Evolutionary conservation across 2,113 vertebrate genomes (phyloP), one percentile per base, ranked within the genome.

Genomic region (Apteryx mantelli): DNA sequence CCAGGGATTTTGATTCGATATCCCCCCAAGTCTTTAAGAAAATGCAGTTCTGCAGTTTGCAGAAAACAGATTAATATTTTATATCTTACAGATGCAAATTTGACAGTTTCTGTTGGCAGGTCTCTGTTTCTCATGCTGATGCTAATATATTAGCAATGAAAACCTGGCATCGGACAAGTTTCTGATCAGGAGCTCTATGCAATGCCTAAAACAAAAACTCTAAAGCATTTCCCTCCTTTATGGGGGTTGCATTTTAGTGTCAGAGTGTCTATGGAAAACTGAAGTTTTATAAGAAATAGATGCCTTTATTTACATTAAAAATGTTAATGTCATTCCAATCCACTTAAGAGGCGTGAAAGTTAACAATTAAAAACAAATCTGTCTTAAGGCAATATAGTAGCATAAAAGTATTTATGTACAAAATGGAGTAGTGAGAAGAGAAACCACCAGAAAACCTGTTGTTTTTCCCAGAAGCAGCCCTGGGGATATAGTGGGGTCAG

Each of bases 1-100:
- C 81, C 82, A 89, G 68, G 82, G 71, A 22, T 81, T 82, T 61
- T 61, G 80, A 36, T 68, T 34, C 83, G 53, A 73, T 44, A 42
- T 40, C 38, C 25, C 73, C 68, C 55, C 82, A 55, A 21, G 70
- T 50, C 52, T 86, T 93, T 53, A 68, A 63, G 55, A 36, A 90
- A 75, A 82, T 32, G 32, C 19, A 50, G 48, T 78, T 86, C 77
- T 40, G 50, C 71, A 38, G 36, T 38, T 38, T 38, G 81, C 44
- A 82, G 80, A 75, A 78, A 14, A 14, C 38, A 83, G 82, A 86
- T 88, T 36, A 93, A 85, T 96, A 66, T 89, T 89, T 89, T 80
- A 8, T 44, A 63, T 88, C 68, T 66, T 32, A 84, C 40, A 71
- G 78, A 87, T 79, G 82, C 52, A 89, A 76, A 93, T 75, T 16